Evolutionary conservation across 2,113 vertebrate species (phyloP).

Genomic region (Charadrius vociferus): DNA sequence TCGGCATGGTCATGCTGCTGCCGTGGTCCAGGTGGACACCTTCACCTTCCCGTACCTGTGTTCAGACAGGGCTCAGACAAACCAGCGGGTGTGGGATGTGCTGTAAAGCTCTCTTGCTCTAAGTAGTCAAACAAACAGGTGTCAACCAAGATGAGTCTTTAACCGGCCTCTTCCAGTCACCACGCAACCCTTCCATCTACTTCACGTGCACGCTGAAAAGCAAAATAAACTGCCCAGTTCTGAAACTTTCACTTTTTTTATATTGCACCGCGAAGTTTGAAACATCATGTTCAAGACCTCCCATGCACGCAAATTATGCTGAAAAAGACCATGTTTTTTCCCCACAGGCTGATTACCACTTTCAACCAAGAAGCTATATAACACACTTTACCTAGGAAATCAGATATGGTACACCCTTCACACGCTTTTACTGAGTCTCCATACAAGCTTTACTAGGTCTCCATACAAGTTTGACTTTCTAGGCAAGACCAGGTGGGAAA

Average conservation of each 20-base stretch:
- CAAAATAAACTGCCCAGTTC: not conserved
- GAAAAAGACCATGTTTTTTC: not conserved
- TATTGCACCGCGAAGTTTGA: not conserved
- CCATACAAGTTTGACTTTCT: not conserved
- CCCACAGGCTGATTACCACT: not conserved
- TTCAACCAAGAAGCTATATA: not conserved
- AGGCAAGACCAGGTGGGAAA: not conserved
- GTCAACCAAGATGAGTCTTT: not conserved
- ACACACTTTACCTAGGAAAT: not conserved
- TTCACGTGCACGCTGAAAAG: not conserved
- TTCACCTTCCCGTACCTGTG: not conserved
- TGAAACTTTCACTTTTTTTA: not conserved
- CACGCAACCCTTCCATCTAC: not conserved
- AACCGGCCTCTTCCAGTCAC: slow-evolving; percentile 23
- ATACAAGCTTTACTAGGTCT: not conserved
- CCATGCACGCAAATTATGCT: not conserved
- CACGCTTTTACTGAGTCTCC: not conserved
- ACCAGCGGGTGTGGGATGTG: not conserved
- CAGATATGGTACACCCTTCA: not conserved
- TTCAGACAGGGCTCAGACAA: slow-evolving; percentile 21
- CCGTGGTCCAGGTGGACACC: not conserved
- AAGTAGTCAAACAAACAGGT: slow-evolving; percentile 12
- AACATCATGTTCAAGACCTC: not conserved
- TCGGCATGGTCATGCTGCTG: accelerated
- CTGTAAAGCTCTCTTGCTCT: not conserved